Base-by-base conservation (phyloP, 2,888 invertebrate species). In the Parascotia fuliginaria region DNA sequence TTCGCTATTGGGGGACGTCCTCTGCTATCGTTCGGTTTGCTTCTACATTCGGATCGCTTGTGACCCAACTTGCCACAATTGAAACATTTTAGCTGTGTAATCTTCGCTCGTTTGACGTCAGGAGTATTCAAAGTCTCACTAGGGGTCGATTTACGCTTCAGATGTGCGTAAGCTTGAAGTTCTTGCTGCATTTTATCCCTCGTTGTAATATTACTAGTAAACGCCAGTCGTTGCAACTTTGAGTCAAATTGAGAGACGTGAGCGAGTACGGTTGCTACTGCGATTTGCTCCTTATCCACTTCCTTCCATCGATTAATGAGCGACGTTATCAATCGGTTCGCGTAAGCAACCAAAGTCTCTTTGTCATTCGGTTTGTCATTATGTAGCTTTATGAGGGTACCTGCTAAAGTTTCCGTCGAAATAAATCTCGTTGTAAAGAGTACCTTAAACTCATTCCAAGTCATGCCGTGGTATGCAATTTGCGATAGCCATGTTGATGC, bases 401-500 rank as follows among this genome's bases (percentile, higher is more conserved):
- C 51, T 1, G 54, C 50, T 9, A 31, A 4, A 0, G 58, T 54
- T 38, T 58, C 2, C 9, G 15, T 9, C 19, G 5, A 19, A 2
- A 36, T 44, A 31, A 43, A 60, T 16, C 56, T 19, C 9, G 45
- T 13, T 1, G 32, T 44, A 38, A 60, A 63, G 1, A 57, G 32
- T 12, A 46, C 48, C 12, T 60, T 57, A 9, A 63, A 60, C 7
- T 57, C 28, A 0, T 5, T n/a, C 59, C 63, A 63, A 2, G 51
- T 55, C 24, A 63, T 63, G 3, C 57, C 60, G 2, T 40, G 43
- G 22, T 55, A 59, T 2, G 55, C 12, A 9, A 60, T 27, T 13
- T 53, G 53, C 1, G 63, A 43, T 22, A 63, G 42, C 57, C 63
- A 60, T 3, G 55, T 24, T 9, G 57, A 55, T 4, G 59, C 63